Percentiles rank a stretch among this genome's conserved stretches.
phyloP scores from a whole-genome alignment of 2,113 vertebrate species.

The Apodemus sylvaticus region DNA sequence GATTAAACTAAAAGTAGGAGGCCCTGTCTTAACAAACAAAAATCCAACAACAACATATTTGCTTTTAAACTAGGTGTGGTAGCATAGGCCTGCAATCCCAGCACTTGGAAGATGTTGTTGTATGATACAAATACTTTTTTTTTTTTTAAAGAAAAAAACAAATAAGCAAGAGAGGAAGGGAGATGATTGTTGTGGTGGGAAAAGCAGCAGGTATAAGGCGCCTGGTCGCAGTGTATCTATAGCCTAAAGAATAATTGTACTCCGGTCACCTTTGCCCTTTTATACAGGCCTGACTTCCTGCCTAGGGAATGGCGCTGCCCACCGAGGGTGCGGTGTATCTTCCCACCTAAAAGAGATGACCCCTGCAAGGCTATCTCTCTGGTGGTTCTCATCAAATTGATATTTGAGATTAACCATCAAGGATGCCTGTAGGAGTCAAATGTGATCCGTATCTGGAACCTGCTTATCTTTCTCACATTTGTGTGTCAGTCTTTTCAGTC shows the following conservation, averaged over 20 bases:
- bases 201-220: no score
- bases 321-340: no score
- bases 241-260: neutral
- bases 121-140: neutral
- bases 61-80: neutral
- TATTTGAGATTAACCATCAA: neutral
- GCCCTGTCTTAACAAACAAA: neutral
- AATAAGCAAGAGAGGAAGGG: neutral
- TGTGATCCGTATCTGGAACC: neutral
- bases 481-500: neutral
- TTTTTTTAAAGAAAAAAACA: no score
- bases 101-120: neutral
- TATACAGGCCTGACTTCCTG: neutral
- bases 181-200: no score
- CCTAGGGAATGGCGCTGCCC: neutral
- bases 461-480: neutral
- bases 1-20: neutral
- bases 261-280: neutral
- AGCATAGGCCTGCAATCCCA: neutral
- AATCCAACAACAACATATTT: neutral
- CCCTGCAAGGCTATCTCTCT: neutral
- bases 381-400: neutral
- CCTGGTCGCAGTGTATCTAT: neutral
- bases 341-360: no score
- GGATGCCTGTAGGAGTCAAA: neutral